Base-by-base conservation (phyloP, 2,113 vertebrate genomes). In the Scomber scombrus region DNA sequence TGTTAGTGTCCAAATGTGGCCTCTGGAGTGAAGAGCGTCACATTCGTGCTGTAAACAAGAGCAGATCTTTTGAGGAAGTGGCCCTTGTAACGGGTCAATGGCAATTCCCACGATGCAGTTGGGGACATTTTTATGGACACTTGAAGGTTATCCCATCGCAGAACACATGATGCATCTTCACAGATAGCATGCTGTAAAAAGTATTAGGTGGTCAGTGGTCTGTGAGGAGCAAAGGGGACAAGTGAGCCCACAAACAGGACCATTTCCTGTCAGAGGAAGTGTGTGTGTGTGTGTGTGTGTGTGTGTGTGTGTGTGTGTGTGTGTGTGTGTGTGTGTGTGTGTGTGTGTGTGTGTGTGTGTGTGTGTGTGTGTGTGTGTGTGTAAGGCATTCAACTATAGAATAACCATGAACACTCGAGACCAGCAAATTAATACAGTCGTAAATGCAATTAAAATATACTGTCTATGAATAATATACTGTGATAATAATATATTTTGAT, bases 261-360 rank as follows among this genome's bases (percentile, higher is more conserved):
- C 3, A 45, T 85, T 81, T 85, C 83, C 79, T 78, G 71, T 71
- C 8, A 26, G 40, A 80, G 87, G 84, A 88, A 85, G 54, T 83
- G 58, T 71, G 19, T 58, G 29, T 45, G 34, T 77, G 47, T 69
- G 62, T 78, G 65, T 66, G 63, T 54, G 63, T 49, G 50, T 63
- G 60, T 21, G 19, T 68, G 64, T 69, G 55, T 29, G 21, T 61
- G 63, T 51, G n/a, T 49, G 50, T 63, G 60, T 21, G 19, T 68
- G 64, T 69, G 55, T 29, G 21, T 61, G 63, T 51, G 54, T 83
- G 58, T 71, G 19, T 58, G 29, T 45, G 34, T 77, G 47, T 69
- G 62, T 78, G 65, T 66, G 63, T 54, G 63, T n/a, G 54, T 83
- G 58, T 71, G 19, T 58, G 29, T 45, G 34, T 77, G 47, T 69